Percentiles rank a stretch among this genome's conserved stretches.
These are phyloP conservation scores for Akabosia matsudoensis DNA, from an alignment of 1,140 invertebrate genomes.

Conservation along the genomic window DNA sequence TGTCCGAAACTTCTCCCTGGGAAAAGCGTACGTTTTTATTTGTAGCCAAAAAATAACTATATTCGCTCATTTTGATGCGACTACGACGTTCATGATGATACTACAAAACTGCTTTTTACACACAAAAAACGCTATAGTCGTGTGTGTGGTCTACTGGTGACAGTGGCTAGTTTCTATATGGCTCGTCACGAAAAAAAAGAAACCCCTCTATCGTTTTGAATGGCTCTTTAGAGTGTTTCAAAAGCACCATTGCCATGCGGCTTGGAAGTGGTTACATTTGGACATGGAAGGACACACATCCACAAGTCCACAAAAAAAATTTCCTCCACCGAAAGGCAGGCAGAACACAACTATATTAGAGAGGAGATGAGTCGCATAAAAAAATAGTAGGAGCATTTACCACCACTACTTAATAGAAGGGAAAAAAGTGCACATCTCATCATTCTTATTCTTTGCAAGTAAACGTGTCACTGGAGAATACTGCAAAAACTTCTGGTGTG, in stretches of 20 bases:
- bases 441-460: slow-evolving; percentile 24
- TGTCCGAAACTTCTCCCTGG: neutral
- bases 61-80: neutral
- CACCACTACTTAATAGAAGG: neutral
- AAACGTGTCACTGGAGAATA: slow-evolving; percentile 20
- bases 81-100: neutral
- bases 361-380: too few relatives aligned
- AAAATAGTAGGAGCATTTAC: neutral
- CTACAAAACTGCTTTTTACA: neutral
- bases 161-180: too few relatives aligned
- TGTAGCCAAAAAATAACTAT: neutral
- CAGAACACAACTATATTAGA: too few relatives aligned
- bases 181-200: too few relatives aligned
- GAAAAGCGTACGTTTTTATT: neutral
- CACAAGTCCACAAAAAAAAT: too few relatives aligned
- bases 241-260: neutral
- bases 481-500: slow-evolving; percentile 2
- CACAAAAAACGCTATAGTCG: too few relatives aligned
- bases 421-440: slow-evolving; percentile 23
- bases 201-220: neutral
- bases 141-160: neutral
- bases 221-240: neutral
- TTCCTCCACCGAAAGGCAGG: too few relatives aligned
- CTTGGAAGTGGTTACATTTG: neutral
- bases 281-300: neutral